Evolutionary conservation across 2,113 vertebrate species (phyloP), one percentile per base, ranked within the genome.

Genomic region (Poeciliopsis retropinna): DNA sequence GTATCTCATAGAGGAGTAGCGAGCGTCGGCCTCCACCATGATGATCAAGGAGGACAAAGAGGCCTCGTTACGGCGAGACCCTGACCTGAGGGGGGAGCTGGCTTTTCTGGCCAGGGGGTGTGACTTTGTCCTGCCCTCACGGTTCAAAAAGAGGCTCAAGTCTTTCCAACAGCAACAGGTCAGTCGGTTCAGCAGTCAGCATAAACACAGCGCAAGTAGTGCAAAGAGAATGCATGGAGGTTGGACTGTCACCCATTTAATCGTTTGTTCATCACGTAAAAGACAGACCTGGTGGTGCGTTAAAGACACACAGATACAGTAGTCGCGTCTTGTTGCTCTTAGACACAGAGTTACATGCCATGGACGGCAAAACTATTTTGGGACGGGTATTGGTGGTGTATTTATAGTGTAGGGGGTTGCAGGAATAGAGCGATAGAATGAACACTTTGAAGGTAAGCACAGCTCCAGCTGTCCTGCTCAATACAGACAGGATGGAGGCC

Each of bases 41-140:
- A 99, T 98, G 97, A 99, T 99, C 94, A 99, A 98, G 93, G 98
- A 99, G 92, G 94, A 95, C 94, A 99, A 98, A 93, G 98, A 99
- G 92, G 94, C 95, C 37, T 98, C 98, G 88, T 94, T 99, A 84
- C 96, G 96, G 89, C 94, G 94, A 93, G 98, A 99, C 94, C 98
- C 98, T 82, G 98, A 99, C 91, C 89, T 99, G 83, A 95, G 97
- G 91, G 97, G 98, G 83, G 98, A 99, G 91, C 94, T 99, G 93
- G 98, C 98, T 86, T 98, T 99, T 91, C 95, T 99, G 91, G 97
- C 98, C 32, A 95, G 94, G 89, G 98, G 98, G 91, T 99, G 98
- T 94, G 98, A 99, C 92, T 99, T 99, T 94, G 98, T 99, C 87
- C 96, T 99, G 85, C 98, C 98, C 0, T 99, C 98, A 44, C 95